phyloP scores from a whole-genome alignment of 2,888 invertebrate genomes.

The Latheticus oryzae region DNA sequence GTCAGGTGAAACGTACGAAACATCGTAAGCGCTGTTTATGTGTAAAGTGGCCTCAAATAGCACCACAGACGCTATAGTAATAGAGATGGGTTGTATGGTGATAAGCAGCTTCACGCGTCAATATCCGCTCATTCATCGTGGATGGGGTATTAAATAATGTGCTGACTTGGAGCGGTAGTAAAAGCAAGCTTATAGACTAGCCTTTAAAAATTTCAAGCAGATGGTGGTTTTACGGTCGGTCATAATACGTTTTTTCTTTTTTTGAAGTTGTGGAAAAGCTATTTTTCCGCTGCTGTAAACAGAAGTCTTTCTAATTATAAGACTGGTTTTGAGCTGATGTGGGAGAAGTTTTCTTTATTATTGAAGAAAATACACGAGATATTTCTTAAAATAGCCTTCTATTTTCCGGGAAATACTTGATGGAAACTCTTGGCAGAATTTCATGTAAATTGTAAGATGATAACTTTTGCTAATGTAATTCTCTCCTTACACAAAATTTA shows the following conservation, averaged over 20 bases:
- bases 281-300: no score
- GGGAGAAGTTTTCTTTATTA: no score
- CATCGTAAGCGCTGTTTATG: conserved; percentile 1
- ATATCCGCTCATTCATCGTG: conserved; percentile 11
- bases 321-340: no score
- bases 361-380: conserved; percentile 6
- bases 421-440: conserved; percentile 1
- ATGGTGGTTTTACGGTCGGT: conserved; percentile 9
- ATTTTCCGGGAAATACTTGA: no score
- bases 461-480: conserved; percentile 15
- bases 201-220: conserved; percentile 20
- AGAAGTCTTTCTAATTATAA: no score
- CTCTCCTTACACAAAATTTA: conserved; percentile 8
- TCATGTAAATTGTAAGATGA: conserved; percentile 8
- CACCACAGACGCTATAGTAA: neutral
- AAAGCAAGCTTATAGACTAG: conserved; percentile 9
- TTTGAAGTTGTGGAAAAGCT: no score
- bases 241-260: no score
- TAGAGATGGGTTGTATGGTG: conserved; percentile 16
- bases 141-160: conserved; percentile 21
- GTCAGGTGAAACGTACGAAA: no score
- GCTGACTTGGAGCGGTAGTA: conserved; percentile 27
- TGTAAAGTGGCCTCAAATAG: conserved; percentile 8
- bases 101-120: conserved; percentile 18
- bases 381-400: conserved; percentile 4